Evolutionary conservation across 2,113 vertebrate genomes (phyloP), one percentile per base, ranked within the genome.

Genomic region (Salvelinus alpinus): DNA sequence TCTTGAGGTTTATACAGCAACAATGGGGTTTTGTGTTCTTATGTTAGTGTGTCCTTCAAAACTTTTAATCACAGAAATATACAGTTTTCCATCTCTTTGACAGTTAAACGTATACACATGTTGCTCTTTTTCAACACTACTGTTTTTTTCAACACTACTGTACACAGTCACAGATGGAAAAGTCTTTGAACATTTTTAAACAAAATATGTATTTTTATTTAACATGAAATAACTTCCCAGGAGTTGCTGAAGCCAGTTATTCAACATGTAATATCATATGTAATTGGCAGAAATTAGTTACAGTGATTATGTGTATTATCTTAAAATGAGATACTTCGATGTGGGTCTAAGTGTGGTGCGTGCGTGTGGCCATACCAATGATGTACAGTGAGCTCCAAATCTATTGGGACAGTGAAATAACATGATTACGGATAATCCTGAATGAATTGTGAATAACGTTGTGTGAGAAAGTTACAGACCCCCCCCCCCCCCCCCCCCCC

Each of bases 21-120:
- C n/a, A 66, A 6, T 66, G 14, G 25, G 29, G 44, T 20, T 38
- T 54, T 27, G 47, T 38, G 48, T 71, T 38, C 59, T 12, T 18
- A 75, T 29, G 44, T 64, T 71, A 11, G 64, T 38, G 31, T 72
- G n/a, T 72, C 16, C 47, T 57, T 70, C 9, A 44, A 44, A 11
- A 44, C 38, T 11, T 44, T 44, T 44, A 44, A 44, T 44, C 9
- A 11, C 38, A 44, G 8, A 44, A 44, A 44, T 44, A 11, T 44
- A 44, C 8, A 57, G 48, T 54, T 62, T 66, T 29, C 12, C 31
- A 18, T 66, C n/a, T 44, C 64, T 66, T 31, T 14, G 25, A 66
- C 64, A 16, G 64, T 66, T 66, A 66, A 66, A 66, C 5, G 29
- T 29, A 14, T 66, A 29, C 64, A 66, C 29, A 66, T 44, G 38